A percentile compares a stretch with the other conserved stretches of the same genome.
These are phyloP conservation scores for Chauna torquata DNA, from an alignment of 2,113 vertebrate species.

Conservation along the genomic window DNA sequence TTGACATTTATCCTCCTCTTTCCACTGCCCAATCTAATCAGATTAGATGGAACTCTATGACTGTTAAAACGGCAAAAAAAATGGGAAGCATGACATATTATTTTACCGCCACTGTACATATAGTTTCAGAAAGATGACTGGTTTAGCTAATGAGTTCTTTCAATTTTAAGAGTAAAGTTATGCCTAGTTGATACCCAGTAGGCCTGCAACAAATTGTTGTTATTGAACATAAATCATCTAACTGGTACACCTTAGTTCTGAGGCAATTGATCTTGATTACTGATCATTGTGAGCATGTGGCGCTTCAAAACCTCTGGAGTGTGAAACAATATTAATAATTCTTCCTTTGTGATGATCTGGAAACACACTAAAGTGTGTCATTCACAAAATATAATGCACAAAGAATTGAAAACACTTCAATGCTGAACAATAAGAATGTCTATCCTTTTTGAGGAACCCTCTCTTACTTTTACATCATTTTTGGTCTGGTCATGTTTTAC, in stretches of 20 bases:
- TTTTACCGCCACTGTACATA: background rate
- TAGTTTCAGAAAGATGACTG: background rate
- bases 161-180: background rate
- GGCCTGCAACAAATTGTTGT: background rate
- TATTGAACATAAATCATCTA: background rate
- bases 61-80: conserved; percentile 20
- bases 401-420: background rate
- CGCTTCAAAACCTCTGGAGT: background rate
- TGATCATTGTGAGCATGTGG: background rate
- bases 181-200: background rate
- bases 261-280: background rate
- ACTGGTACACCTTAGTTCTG: background rate
- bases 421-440: background rate
- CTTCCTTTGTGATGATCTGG: background rate
- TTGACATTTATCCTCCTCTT: background rate
- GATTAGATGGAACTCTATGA: background rate
- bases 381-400: background rate
- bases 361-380: background rate
- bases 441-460: background rate
- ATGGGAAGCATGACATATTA: background rate
- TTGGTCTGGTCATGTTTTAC: background rate
- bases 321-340: background rate
- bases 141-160: background rate
- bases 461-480: background rate
- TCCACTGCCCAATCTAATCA: background rate